Evolutionary conservation across 2,888 invertebrate genomes (phyloP).

Genomic region (Brachylomia viminalis): DNA sequence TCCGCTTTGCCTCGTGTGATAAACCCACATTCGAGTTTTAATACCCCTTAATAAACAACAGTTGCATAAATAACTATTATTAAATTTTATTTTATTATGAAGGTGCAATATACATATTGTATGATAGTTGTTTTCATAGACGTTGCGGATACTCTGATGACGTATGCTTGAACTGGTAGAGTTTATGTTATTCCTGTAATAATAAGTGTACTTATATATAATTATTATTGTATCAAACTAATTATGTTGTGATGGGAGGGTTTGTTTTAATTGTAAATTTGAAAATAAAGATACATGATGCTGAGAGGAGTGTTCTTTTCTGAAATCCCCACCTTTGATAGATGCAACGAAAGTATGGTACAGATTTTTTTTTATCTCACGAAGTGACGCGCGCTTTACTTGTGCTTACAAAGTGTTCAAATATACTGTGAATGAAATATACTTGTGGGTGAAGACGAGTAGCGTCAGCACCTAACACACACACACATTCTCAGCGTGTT

Average conservation of each 20-base stretch:
- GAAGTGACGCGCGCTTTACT: background rate
- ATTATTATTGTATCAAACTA: conserved; percentile 74
- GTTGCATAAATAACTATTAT: too few species aligned
- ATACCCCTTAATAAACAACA: too few species aligned
- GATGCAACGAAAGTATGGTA: background rate
- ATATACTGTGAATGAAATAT: background rate
- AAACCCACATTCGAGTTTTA: too few species aligned
- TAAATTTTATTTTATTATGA: conserved; percentile 51
- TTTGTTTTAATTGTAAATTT: conserved; percentile 84
- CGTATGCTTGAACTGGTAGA: conserved; percentile 66
- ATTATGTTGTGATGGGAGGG: conserved; percentile 77
- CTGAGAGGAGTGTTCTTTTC: conserved; percentile 56
- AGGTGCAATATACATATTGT: conserved; percentile 48
- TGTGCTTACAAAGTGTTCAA: background rate
- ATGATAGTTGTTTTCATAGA: conserved; percentile 52
- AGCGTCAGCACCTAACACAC: background rate
- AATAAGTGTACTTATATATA: conserved; percentile 85
- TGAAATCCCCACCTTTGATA: background rate
- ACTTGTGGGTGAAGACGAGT: background rate
- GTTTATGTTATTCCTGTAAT: conserved; percentile 82
- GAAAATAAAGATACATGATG: conserved; percentile 79
- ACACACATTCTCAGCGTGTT: background rate
- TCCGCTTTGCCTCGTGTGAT: too few species aligned
- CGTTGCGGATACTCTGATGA: conserved; percentile 50
- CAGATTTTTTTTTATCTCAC: background rate